Evolutionary conservation across 1,140 invertebrate species (phyloP), one percentile per base, ranked within the genome.

Genomic region (Campoletis sonorensis): DNA sequence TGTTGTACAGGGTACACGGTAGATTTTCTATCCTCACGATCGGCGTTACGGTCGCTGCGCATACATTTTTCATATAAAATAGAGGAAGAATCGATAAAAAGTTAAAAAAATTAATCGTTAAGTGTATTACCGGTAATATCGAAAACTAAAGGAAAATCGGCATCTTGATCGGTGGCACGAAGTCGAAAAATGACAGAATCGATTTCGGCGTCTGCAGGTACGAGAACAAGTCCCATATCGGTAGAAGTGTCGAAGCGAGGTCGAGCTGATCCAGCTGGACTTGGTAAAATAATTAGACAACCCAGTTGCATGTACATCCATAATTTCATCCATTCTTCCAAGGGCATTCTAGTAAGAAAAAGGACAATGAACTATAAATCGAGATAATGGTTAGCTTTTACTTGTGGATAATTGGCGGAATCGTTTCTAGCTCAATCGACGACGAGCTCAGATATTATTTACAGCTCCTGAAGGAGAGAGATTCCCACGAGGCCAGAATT

Each of bases 141-240:
- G 91, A 98, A 98, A 81, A 94, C 92, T 82, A 97, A 92, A 80
- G 96, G 97, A 92, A 97, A 97, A 90, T 97, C 96, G 87, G 96
- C 96, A 90, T 97, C 96, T 58, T 97, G 95, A 90, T 98, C 97
- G 83, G 96, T 96, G 71, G 96, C 97, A 88, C 96, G 94, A 75
- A 98, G 93, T 85, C 97, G 93, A 91, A 97, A 98, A 88, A 98
- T 96, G 84, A 97, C 94, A 18, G 96, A 95, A 80, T 96, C 96
- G 83, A 97, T 94, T 85, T 95, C 94, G 27, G 96, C 96, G 89
- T 97, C 96, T 23, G 95, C 94, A 67, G 97, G 96, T 54, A 98
- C 94, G 49, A 97, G 93, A 61, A 97, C 95, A 72, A 96, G 93
- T 85, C 95, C 93, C 94, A 97, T 96, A 83, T 96, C 94, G 64